Evolutionary conservation across 2,888 invertebrate species (phyloP), one percentile per base, ranked within the genome.

Genomic region (Prenolepis imparis): DNA sequence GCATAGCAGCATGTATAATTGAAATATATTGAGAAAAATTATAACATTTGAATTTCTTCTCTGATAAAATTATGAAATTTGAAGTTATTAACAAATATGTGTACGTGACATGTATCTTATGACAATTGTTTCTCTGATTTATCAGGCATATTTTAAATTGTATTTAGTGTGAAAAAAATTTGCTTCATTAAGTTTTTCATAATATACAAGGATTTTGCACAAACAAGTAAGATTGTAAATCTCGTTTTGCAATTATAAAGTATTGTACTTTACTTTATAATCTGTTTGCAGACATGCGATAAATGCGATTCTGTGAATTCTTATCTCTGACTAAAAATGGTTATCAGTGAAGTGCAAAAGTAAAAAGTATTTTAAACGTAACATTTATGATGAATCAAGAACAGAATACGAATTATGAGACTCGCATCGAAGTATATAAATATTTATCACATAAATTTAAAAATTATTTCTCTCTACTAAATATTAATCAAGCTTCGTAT

Each of bases 361-460:
- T 21, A 32, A 55, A 66, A 66, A 74, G 12, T 12, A 28, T 55
- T 18, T 78, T 28, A 9, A 78, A 32, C 24, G 12, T 15, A 15
- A 73, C 12, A 11, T n/a, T 63, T 6, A 0, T 1, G 3, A 89
- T 88, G 90, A 55, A 83, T 64, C 66, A 73, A 57, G 61, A 80
- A 52, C 24, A 72, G 52, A 32, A 36, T 2, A 9, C 18, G 6
- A 83, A 82, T 44, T 73, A 78, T 9, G 44, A 68, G 11, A 57
- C 74, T 28, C 85, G 84, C 24, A 55, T 86, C 32, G 59, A 90
- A 86, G 90, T 89, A 88, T 15, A 5, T 63, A n/a, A 66, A 67
- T 15, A 12, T 21, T 41, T n/a, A 24, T 18, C 12, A 15, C 3
- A 9, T 4, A 8, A 68, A 12, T 24, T 39, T 67, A 39, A 52